Conservation (phyloP, 2,888 invertebrate species). For the Lasioglossum calceatum region DNA sequence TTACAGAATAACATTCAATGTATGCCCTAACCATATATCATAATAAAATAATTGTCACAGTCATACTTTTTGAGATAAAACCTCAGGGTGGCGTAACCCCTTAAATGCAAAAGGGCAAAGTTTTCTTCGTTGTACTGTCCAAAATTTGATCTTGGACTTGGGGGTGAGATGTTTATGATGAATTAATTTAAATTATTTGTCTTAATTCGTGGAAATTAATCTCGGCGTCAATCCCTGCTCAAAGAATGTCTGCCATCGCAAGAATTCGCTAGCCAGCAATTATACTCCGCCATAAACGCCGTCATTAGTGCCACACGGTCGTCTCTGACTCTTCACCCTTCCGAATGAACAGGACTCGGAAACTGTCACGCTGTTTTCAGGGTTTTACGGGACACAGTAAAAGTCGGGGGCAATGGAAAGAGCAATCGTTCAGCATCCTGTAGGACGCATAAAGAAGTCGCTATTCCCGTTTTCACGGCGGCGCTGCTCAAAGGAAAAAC, state of each 20-base stretch:
- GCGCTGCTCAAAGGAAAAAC: background rate
- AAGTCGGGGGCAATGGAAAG: background rate
- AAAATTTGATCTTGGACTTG: too few species aligned
- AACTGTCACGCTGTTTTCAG: background rate
- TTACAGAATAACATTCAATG: too few species aligned
- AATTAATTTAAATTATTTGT: background rate
- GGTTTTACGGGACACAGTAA: background rate
- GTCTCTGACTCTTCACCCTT: background rate
- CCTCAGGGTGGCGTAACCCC: too few species aligned
- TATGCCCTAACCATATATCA: too few species aligned
- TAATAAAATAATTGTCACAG: too few species aligned
- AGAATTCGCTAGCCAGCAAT: background rate
- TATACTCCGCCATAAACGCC: background rate
- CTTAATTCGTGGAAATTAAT: background rate
- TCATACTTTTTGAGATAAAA: too few species aligned
- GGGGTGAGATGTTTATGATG: too few species aligned
- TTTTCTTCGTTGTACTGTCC: too few species aligned
- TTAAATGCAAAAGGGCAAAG: too few species aligned
- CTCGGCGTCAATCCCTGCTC: background rate
- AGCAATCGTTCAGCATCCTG: background rate
- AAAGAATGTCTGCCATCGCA: background rate
- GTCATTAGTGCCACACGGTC: background rate
- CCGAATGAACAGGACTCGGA: background rate
- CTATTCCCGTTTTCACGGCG: background rate
- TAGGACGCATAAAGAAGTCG: background rate